Conservation (phyloP, 2,888 invertebrate genomes). For the Crepidodera aurea region DNA sequence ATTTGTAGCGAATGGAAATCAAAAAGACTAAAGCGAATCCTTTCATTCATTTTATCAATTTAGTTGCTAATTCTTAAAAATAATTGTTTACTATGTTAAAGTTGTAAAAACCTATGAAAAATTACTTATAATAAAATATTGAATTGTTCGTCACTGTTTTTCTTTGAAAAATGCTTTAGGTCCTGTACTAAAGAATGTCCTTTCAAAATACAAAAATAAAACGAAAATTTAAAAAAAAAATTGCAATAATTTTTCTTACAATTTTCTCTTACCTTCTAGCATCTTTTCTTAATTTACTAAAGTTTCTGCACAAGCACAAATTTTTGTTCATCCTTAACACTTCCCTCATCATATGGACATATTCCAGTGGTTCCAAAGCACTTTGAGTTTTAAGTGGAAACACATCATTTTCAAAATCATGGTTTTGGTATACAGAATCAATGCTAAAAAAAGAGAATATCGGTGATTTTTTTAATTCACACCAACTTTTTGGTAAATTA, state of each 20-base stretch:
- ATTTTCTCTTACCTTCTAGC: slow-evolving; percentile 68
- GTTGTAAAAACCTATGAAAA: no score
- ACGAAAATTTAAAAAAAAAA: background rate
- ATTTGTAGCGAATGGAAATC: no score
- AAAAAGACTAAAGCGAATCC: no score
- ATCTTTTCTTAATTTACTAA: slow-evolving; percentile 81
- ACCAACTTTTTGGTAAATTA: no score
- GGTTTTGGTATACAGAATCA: slow-evolving; percentile 69
- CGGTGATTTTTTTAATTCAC: no score
- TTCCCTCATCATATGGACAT: slow-evolving; percentile 86
- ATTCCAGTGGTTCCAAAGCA: slow-evolving; percentile 65
- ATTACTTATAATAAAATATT: no score
- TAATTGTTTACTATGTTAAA: no score
- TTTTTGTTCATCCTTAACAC: slow-evolving; percentile 94
- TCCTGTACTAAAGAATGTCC: background rate
- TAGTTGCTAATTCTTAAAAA: no score
- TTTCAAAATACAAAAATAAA: background rate
- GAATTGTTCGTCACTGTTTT: no score
- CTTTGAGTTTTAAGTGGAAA: slow-evolving; percentile 65
- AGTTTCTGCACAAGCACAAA: slow-evolving; percentile 91
- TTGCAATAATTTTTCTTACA: background rate
- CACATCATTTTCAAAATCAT: slow-evolving; percentile 65
- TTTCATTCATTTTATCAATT: no score
- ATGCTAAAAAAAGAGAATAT: slow-evolving; percentile 63
- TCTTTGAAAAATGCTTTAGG: no score